Conservation (phyloP, 2,113 vertebrate genomes). For the Cryptomyrus ogoouensis region DNA sequence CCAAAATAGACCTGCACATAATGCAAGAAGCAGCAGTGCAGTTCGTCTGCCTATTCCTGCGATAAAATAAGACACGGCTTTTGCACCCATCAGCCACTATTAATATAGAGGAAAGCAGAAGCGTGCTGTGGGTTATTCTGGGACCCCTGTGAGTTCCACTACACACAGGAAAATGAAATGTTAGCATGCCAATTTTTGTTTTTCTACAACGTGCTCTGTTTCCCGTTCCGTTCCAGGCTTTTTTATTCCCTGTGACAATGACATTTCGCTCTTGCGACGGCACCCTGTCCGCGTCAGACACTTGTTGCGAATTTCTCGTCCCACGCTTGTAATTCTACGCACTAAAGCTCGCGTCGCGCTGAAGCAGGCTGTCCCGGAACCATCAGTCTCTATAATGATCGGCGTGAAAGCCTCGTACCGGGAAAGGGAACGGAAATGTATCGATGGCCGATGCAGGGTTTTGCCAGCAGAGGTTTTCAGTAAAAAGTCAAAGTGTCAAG, state of each 20-base stretch:
- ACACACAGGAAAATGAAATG: background rate
- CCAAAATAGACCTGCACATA: constrained; percentile 94
- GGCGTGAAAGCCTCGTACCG: background rate
- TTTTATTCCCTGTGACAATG: background rate
- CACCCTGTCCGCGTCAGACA: background rate
- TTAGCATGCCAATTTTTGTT: background rate
- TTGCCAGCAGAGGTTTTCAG: background rate
- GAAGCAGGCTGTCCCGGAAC: background rate
- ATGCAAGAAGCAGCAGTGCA: constrained; percentile 66
- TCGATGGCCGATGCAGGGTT: background rate
- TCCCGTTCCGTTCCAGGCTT: background rate
- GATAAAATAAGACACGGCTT: constrained; percentile 47
- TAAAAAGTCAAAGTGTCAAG: background rate
- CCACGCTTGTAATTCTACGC: background rate
- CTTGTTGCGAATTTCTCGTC: background rate
- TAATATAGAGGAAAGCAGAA: constrained; percentile 51
- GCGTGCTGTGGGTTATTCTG: constrained; percentile 21
- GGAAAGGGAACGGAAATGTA: background rate
- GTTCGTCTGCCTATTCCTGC: constrained; percentile 59
- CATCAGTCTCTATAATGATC: background rate
- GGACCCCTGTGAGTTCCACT: background rate
- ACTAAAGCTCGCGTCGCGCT: background rate
- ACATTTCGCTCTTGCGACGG: background rate
- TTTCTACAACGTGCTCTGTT: background rate
- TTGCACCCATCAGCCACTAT: constrained; percentile 57